Evolutionary conservation across 2,797 vertebrate genomes (phyloP).

Genomic region (Rhabdophis nuchalis): DNA sequence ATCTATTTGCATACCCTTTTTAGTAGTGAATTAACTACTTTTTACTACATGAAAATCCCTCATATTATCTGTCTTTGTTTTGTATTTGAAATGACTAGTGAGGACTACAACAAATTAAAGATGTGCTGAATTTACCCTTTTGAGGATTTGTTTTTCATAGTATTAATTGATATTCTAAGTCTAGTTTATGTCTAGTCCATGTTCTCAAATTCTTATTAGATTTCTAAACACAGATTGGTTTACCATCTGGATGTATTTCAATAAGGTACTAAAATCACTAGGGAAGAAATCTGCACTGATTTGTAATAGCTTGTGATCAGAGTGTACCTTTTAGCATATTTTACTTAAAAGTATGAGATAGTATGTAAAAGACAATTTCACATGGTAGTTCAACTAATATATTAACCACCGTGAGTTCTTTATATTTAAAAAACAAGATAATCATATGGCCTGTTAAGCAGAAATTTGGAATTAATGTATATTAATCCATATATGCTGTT

Average conservation of each 20-base stretch:
- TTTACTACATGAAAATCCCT: background rate
- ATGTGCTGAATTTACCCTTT: background rate
- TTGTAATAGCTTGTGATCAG: background rate
- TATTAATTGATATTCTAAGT: constrained; percentile 1
- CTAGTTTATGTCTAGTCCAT: background rate
- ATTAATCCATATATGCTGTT: background rate
- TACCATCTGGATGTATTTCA: background rate
- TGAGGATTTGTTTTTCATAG: background rate
- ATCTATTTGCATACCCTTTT: background rate
- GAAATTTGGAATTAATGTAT: background rate
- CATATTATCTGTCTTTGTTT: background rate
- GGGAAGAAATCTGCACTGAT: background rate
- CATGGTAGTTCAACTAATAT: background rate
- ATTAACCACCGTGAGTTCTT: background rate
- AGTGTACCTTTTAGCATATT: background rate
- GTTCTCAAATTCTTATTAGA: background rate
- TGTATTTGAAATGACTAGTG: too few relatives aligned
- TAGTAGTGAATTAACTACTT: background rate
- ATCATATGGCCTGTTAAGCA: background rate
- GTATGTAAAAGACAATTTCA: background rate
- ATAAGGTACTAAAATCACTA: background rate
- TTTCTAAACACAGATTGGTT: background rate
- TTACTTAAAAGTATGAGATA: background rate
- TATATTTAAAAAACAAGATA: background rate
- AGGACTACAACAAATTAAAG: background rate